phyloP scores from a whole-genome alignment of 2,888 invertebrate genomes.

The Philonicus albiceps region DNA sequence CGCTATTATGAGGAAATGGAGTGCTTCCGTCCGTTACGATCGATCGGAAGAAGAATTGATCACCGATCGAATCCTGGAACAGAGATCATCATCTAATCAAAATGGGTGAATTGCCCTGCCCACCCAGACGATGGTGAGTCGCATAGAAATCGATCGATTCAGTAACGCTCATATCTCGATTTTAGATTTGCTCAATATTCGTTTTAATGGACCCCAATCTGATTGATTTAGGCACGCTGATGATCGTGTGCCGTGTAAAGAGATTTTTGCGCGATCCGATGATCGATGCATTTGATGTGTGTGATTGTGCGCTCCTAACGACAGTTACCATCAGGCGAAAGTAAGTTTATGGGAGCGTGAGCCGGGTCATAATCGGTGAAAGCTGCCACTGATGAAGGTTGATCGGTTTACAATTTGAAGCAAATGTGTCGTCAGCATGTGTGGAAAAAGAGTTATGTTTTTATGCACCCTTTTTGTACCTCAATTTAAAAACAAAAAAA shows the following conservation, averaged over 20 bases:
- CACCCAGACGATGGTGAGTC: not conserved
- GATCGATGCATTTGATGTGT: constrained; percentile 6
- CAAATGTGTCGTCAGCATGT: not conserved
- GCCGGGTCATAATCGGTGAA: constrained; percentile 1
- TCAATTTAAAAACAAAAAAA: too few species aligned
- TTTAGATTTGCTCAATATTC: constrained; percentile 8
- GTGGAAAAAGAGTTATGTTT: not conserved
- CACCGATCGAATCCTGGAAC: not conserved
- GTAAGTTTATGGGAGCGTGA: constrained; percentile 10
- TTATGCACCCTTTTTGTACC: too few species aligned
- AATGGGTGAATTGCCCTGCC: not conserved
- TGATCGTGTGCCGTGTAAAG: not conserved
- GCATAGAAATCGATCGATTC: constrained; percentile 10
- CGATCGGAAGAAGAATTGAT: constrained; percentile 18
- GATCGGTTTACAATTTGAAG: not conserved
- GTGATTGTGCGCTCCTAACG: not conserved
- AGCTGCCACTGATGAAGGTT: not conserved
- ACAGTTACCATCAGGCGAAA: constrained; percentile 8
- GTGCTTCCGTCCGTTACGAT: not conserved
- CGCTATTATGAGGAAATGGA: constrained; percentile 4
- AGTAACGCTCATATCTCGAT: not conserved
- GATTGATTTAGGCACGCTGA: constrained; percentile 15
- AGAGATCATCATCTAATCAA: not conserved
- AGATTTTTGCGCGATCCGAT: not conserved
- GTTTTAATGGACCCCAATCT: not conserved